Percentiles rank a stretch among this genome's conserved stretches.
phyloP scores from a whole-genome alignment of 2,888 invertebrate species.

The Helicoverpa assulta region DNA sequence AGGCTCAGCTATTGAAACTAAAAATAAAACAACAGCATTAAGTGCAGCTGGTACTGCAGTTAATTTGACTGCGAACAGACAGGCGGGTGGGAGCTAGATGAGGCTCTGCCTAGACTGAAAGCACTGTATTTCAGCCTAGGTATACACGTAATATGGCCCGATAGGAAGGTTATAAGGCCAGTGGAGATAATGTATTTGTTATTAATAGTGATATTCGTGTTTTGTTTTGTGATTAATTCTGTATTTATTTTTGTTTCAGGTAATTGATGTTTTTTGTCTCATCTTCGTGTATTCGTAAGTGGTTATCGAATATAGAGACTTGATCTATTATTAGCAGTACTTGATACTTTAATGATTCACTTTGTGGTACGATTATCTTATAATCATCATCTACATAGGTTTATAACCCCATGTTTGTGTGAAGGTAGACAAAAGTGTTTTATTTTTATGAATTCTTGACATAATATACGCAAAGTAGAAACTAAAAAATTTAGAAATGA shows the following conservation, averaged over 20 bases:
- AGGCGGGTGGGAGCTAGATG: constrained; percentile 28
- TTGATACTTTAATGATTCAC: no score
- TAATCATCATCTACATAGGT: no score
- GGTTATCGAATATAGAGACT: not conserved
- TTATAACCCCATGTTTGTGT: no score
- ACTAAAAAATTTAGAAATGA: no score
- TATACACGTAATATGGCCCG: constrained; percentile 6
- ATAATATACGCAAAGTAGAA: no score
- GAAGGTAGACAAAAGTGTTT: no score
- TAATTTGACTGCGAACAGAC: constrained; percentile 65
- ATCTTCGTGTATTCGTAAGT: not conserved
- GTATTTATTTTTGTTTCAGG: constrained; percentile 45
- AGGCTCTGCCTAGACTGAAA: constrained; percentile 2
- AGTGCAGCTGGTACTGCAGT: constrained; percentile 44
- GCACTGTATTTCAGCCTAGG: not conserved
- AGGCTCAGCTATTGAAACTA: constrained; percentile 27
- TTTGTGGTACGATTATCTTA: no score
- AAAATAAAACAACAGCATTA: constrained; percentile 55
- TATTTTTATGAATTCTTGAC: no score
- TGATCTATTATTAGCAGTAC: not conserved
- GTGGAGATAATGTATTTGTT: constrained; percentile 6
- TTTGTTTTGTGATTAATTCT: not conserved
- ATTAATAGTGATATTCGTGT: constrained; percentile 1
- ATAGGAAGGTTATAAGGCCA: not conserved
- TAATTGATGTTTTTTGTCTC: constrained; percentile 26